Conservation (phyloP, 2,797 vertebrate genomes). For the Falco naumanni region DNA sequence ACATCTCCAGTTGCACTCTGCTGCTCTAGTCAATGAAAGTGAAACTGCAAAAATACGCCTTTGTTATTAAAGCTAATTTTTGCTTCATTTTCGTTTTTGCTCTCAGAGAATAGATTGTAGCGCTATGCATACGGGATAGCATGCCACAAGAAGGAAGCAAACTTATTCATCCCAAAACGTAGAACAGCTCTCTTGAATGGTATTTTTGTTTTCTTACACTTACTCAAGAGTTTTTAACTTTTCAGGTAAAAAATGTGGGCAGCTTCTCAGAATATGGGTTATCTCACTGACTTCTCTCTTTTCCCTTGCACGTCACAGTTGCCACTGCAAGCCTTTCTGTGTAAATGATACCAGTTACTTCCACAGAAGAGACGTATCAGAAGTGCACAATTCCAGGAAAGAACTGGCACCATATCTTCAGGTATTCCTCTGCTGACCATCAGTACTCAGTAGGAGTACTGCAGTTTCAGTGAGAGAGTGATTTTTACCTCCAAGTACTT, state of each 20-base stretch:
- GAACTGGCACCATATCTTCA: background rate
- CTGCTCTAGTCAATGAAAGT: conserved; percentile 54
- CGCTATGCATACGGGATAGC: background rate
- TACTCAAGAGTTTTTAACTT: background rate
- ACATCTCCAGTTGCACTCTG: conserved; percentile 48
- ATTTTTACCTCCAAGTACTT: background rate
- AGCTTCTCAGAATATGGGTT: background rate
- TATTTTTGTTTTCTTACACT: background rate
- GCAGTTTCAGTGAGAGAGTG: background rate
- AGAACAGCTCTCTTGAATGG: background rate
- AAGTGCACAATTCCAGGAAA: background rate
- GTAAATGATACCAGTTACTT: background rate
- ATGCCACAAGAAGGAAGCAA: background rate
- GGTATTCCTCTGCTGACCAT: background rate
- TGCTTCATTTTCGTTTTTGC: conserved; percentile 15
- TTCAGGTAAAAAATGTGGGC: background rate
- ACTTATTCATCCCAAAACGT: background rate
- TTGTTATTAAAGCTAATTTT: conserved; percentile 61
- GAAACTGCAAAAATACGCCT: conserved; percentile 44
- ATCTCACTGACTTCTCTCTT: background rate
- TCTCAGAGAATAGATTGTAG: background rate
- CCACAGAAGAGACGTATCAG: background rate
- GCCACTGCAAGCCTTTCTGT: background rate
- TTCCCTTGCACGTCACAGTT: background rate
- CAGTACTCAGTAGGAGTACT: background rate